Percentiles rank a stretch among this genome's conserved stretches.
phyloP scores from a whole-genome alignment of 2,113 vertebrate genomes.

The Alces alces region DNA sequence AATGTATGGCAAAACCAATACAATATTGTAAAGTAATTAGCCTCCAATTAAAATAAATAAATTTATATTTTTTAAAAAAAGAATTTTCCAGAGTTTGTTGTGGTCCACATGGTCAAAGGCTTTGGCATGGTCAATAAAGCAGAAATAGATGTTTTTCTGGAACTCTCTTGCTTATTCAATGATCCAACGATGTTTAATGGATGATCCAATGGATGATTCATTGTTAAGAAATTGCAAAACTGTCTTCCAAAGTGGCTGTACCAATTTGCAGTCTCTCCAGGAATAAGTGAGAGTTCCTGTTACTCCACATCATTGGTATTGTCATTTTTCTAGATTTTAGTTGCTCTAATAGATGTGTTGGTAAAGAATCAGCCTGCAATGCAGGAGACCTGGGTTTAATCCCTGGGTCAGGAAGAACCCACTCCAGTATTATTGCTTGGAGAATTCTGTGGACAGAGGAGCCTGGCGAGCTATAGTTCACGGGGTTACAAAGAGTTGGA shows the following conservation, averaged over 20 bases:
- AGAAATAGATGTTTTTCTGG: neutral
- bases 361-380: neutral
- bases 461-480: neutral
- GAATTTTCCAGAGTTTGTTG: neutral
- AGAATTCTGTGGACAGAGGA: neutral
- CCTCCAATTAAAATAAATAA: too few relatives aligned
- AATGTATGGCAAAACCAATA: too few relatives aligned
- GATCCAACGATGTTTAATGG: neutral
- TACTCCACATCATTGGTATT: neutral
- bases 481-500: neutral
- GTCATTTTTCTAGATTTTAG: neutral
- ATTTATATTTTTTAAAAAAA: too few relatives aligned
- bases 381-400: neutral
- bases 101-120: neutral
- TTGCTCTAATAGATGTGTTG: neutral
- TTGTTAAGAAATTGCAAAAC: neutral
- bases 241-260: neutral
- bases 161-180: neutral
- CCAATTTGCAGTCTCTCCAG: neutral
- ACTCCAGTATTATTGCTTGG: neutral
- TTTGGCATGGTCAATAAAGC: neutral
- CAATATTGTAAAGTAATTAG: too few relatives aligned
- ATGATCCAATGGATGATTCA: neutral
- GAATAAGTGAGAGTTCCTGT: neutral
- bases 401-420: neutral